Evolutionary conservation across 35 echinoderm and acorn worm species (phyloP), one percentile per base, ranked within the genome.

Genomic region (Ophioderma brevispina): DNA sequence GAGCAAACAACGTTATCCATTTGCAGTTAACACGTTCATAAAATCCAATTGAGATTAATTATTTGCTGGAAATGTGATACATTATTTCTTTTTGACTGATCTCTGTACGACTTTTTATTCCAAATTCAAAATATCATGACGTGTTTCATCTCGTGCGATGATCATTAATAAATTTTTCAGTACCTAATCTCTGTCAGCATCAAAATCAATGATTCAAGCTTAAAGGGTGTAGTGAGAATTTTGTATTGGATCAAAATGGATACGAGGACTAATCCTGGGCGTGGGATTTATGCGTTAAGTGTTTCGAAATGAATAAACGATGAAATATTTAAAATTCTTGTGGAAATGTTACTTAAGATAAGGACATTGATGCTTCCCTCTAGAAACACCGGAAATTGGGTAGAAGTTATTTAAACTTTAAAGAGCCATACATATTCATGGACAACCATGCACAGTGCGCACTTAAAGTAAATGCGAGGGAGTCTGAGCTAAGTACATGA

Each of bases 141-240:
- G 28, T 70, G 59, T 70, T 70, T 70, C 59, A 70, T 70, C 59
- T 70, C n/a, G 59, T 25, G 59, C 59, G 28, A 18, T 70, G 59
- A 70, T 70, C 59, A 70, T 70, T 70, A 70, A 70, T 70, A 70
- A 70, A 70, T 13, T 30, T 70, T 70, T 70, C 28, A 70, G 15
- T 2, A 70, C 17, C 10, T 70, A 70, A 70, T 70, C 59, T 70
- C 23, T 4, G 23, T 70, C 59, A 70, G 59, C 3, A 70, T 70
- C 59, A 70, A 30, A 70, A 70, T 70, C 59, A 70, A 70, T 70
- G 59, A 70, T 70, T 70, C 59, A 70, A 70, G 59, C 59, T 70
- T 70, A 70, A 30, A 70, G 28, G 59, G 28, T 70, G 59, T 70
- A 8, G n/a, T 30, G 2, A 25, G 5, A 70, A 70, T 70, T 13